A percentile compares a stretch with the other conserved stretches of the same genome.
These are phyloP conservation scores for Ooceraea biroi DNA, from an alignment of 1,140 invertebrate genomes.

Conservation along the genomic window DNA sequence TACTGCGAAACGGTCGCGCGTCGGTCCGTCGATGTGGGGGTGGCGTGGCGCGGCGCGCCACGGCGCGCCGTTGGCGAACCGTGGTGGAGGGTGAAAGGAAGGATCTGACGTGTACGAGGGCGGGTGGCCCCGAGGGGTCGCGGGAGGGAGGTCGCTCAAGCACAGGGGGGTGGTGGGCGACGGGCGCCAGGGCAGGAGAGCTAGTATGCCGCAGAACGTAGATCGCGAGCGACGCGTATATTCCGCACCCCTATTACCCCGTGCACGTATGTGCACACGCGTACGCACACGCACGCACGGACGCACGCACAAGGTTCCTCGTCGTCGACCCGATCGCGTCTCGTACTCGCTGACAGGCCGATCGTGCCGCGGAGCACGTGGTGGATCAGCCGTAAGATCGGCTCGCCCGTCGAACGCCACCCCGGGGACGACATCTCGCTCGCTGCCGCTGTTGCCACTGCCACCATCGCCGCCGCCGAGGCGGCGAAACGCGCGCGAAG, in stretches of 20 bases:
- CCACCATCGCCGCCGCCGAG: too few species aligned
- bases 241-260: conserved; percentile 60
- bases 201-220: conserved; percentile 84
- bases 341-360: conserved; percentile 35
- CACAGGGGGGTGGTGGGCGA: conserved; percentile 66
- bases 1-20: conserved; percentile 70
- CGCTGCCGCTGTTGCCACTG: background rate
- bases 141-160: conserved; percentile 65
- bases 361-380: conserved; percentile 64
- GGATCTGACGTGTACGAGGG: conserved; percentile 73
- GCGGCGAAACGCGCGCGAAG: conserved; percentile 18
- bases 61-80: conserved; percentile 25
- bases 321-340: conserved; percentile 22
- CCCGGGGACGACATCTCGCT: conserved; percentile 10
- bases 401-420: conserved; percentile 9
- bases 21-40: conserved; percentile 63
- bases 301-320: too few species aligned
- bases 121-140: conserved; percentile 59
- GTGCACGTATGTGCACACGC: too few species aligned
- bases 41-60: conserved; percentile 48
- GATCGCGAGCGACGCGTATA: conserved; percentile 80
- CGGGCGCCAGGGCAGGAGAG: conserved; percentile 78
- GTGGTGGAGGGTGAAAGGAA: conserved; percentile 69
- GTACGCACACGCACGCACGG: conserved; percentile 34
- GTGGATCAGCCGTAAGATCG: conserved; percentile 37